Conservation (phyloP, 2,888 invertebrate genomes). For the Drosophila lutescens region DNA sequence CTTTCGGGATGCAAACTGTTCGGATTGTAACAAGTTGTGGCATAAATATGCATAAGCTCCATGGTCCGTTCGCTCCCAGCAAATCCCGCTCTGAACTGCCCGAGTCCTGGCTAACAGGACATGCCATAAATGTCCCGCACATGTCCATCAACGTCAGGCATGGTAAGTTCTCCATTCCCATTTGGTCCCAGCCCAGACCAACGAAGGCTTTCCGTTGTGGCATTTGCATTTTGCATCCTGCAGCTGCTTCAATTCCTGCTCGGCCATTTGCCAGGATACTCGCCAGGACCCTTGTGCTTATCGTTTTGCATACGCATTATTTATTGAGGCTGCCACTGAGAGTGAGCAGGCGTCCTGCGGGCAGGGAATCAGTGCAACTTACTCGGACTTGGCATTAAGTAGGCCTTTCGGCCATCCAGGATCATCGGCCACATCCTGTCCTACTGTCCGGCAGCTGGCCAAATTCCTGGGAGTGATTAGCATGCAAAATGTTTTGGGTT, state of each 20-base stretch:
- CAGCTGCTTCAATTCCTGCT: constrained; percentile 29
- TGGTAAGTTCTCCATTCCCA: not conserved
- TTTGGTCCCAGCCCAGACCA: not conserved
- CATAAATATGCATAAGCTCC: constrained; percentile 72
- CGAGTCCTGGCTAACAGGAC: constrained; percentile 46
- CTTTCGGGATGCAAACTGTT: constrained; percentile 40
- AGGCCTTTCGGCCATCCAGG: constrained; percentile 33
- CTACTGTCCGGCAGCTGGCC: constrained; percentile 54
- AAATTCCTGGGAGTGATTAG: constrained; percentile 58
- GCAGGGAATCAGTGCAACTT: constrained; percentile 9
- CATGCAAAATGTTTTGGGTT: constrained; percentile 63
- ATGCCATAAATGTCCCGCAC: constrained; percentile 57
- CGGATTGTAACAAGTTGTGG: constrained; percentile 56
- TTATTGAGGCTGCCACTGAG: constrained; percentile 55
- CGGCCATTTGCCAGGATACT: constrained; percentile 41
- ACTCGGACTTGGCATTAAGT: constrained; percentile 50
- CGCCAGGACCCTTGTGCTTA: constrained; percentile 43
- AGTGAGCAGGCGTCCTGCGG: constrained; percentile 18
- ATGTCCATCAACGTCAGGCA: constrained; percentile 65
- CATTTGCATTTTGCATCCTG: constrained; percentile 55
- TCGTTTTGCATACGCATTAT: constrained; percentile 76
- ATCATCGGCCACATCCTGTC: constrained; percentile 11
- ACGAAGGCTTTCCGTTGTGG: constrained; percentile 11
- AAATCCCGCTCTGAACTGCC: constrained; percentile 6
- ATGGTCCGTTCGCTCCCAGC: constrained; percentile 14